phyloP scores from a whole-genome alignment of 2,113 vertebrate species.

The Oreochromis niloticus region DNA sequence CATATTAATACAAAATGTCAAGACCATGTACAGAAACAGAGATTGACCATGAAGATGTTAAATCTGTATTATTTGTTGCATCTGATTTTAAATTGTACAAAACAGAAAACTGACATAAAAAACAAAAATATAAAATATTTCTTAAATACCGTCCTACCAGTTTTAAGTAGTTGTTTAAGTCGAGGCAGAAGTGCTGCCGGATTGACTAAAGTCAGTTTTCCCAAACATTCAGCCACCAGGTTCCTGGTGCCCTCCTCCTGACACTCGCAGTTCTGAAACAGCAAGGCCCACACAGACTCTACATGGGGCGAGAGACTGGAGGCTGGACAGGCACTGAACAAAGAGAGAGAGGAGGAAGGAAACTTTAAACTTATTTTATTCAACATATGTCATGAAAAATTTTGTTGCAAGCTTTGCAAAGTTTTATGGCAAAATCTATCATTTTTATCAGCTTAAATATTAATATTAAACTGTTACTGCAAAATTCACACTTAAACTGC shows the following conservation, averaged over 20 bases:
- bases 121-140: fast-evolving
- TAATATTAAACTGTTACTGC: neutral
- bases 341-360: neutral
- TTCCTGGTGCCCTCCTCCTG: constrained; percentile 86
- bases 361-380: neutral
- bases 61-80: neutral
- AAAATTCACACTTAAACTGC: neutral
- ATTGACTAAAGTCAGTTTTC: constrained; percentile 82
- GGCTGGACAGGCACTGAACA: constrained; percentile 65
- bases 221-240: constrained; percentile 89
- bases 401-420: neutral
- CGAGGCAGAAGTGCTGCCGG: constrained; percentile 80
- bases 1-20: neutral
- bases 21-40: neutral
- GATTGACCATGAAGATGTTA: neutral
- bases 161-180: constrained; percentile 82
- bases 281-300: constrained; percentile 87
- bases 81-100: neutral
- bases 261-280: constrained; percentile 84
- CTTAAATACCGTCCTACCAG: constrained; percentile 66
- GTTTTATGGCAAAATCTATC: fast-evolving
- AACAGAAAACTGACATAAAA: neutral
- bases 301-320: constrained; percentile 77
- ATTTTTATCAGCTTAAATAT: neutral
- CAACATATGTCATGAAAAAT: fast-evolving